A percentile compares a stretch with the other conserved stretches of the same genome.
phyloP scores from a whole-genome alignment of 2,113 vertebrate genomes.

The Crotophaga sulcirostris region DNA sequence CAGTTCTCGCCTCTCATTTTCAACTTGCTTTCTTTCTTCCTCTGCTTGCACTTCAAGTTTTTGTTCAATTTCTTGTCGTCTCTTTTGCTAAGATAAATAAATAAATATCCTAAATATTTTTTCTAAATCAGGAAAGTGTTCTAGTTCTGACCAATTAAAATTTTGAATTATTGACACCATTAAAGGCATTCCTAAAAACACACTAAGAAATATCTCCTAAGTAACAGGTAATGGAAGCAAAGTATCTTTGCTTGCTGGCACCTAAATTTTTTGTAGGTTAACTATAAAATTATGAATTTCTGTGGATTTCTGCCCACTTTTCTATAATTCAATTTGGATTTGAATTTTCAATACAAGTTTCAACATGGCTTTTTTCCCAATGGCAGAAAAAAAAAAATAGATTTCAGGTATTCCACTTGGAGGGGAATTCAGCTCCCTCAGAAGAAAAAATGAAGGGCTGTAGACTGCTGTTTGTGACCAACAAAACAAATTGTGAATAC shows the following conservation, averaged over 20 bases:
- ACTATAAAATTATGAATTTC: not conserved
- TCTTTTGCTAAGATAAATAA: conserved; percentile 84
- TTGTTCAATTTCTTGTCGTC: conserved; percentile 95
- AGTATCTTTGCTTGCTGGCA: not conserved
- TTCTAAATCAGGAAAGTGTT: not conserved
- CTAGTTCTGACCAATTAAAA: not conserved
- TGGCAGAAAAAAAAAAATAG: not conserved
- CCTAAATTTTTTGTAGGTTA: not conserved
- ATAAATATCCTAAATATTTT: not conserved
- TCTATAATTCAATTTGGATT: not conserved
- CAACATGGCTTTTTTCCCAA: rapidly evolving
- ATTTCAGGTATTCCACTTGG: not conserved
- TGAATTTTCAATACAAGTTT: not conserved
- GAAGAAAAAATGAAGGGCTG: not conserved
- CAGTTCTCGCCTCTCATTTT: conserved; percentile 92
- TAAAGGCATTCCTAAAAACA: not conserved
- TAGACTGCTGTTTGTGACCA: not conserved
- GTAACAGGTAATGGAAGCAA: not conserved
- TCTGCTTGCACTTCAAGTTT: conserved; percentile 98
- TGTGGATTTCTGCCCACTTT: not conserved
- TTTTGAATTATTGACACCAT: not conserved
- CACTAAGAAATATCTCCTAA: not conserved
- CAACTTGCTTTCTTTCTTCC: conserved; percentile 92
- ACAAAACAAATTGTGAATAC: not conserved
- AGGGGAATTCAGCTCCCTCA: not conserved